These are phyloP conservation scores for Ophioderma brevispina DNA, from an alignment of 35 echinoderm and acorn worm genomes.

Conservation along the genomic window DNA sequence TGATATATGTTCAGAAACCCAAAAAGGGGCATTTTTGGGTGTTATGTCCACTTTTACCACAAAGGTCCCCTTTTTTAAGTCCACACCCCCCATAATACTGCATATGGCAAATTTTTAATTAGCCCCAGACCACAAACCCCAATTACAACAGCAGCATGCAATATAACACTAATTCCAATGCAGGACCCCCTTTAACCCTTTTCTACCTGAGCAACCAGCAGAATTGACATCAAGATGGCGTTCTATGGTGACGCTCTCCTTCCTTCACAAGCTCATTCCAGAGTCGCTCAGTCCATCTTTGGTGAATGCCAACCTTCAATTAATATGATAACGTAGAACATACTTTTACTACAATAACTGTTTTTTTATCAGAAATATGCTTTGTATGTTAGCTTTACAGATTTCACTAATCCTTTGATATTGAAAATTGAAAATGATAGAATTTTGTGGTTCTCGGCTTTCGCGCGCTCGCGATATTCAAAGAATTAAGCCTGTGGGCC, in stretches of 20 bases:
- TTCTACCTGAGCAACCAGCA: conserved; percentile 51
- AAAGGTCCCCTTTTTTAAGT: not conserved
- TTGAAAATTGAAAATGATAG: too few species aligned
- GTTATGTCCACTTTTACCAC: too few species aligned
- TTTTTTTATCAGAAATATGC: too few species aligned
- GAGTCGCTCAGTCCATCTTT: conserved; percentile 83
- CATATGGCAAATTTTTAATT: not conserved
- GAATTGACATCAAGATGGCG: conserved; percentile 59
- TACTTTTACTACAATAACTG: not conserved
- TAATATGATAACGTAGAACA: conserved; percentile 14
- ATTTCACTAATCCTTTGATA: too few species aligned
- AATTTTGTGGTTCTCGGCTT: too few species aligned
- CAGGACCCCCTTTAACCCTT: conserved; percentile 37
- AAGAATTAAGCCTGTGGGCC: too few species aligned
- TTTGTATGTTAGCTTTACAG: too few species aligned
- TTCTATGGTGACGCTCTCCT: conserved; percentile 78
- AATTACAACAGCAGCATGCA: not conserved
- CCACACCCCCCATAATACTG: not conserved
- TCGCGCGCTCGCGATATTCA: too few species aligned
- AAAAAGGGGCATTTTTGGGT: too few species aligned
- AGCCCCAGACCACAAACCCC: not conserved
- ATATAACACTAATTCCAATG: not conserved
- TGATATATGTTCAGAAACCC: too few species aligned
- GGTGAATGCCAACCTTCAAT: conserved; percentile 73
- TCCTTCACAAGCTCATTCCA: conserved; percentile 99